phyloP scores from a whole-genome alignment of 2,888 invertebrate genomes.

The Tinea pellionella region DNA sequence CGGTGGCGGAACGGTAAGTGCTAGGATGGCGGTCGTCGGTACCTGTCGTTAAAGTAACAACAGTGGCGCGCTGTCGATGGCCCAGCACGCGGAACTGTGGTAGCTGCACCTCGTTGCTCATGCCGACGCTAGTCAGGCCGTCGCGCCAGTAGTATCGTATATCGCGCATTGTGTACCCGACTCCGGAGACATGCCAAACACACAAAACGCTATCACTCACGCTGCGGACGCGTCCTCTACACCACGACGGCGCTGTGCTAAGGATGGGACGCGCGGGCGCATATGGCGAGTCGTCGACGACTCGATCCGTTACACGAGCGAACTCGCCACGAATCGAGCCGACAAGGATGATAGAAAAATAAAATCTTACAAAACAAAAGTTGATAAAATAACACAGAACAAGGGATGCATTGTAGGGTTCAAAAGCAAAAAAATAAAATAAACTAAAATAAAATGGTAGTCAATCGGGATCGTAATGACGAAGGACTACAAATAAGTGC shows the following conservation, averaged over 20 bases:
- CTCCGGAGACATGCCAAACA: constrained; percentile 75
- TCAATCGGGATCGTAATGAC: not conserved
- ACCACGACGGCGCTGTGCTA: constrained; percentile 31
- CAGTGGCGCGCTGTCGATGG: constrained; percentile 93
- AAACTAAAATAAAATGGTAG: constrained; percentile 12
- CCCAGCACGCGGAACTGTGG: constrained; percentile 97
- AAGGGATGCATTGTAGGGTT: constrained; percentile 19
- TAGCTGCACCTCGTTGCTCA: constrained; percentile 94
- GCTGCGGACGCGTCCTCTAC: constrained; percentile 51
- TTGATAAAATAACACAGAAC: constrained; percentile 23
- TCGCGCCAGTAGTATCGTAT: constrained; percentile 97
- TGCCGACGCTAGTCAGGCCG: constrained; percentile 92
- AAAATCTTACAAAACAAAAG: constrained; percentile 33
- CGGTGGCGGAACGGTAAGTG: constrained; percentile 56
- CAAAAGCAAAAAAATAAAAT: constrained; percentile 21
- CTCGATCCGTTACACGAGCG: constrained; percentile 27
- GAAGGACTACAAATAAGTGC: constrained; percentile 11
- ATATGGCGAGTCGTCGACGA: constrained; percentile 32
- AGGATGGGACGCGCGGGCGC: constrained; percentile 33
- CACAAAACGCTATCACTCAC: constrained; percentile 71
- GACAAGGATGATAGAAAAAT: constrained; percentile 52
- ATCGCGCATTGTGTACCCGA: constrained; percentile 98
- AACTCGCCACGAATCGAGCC: constrained; percentile 29
- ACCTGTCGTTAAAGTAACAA: constrained; percentile 97
- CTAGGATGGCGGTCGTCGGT: constrained; percentile 62